These are phyloP conservation scores for Sebastiscus albofasciatus DNA, from an alignment of 2,797 vertebrate species.

Conservation along the genomic window DNA sequence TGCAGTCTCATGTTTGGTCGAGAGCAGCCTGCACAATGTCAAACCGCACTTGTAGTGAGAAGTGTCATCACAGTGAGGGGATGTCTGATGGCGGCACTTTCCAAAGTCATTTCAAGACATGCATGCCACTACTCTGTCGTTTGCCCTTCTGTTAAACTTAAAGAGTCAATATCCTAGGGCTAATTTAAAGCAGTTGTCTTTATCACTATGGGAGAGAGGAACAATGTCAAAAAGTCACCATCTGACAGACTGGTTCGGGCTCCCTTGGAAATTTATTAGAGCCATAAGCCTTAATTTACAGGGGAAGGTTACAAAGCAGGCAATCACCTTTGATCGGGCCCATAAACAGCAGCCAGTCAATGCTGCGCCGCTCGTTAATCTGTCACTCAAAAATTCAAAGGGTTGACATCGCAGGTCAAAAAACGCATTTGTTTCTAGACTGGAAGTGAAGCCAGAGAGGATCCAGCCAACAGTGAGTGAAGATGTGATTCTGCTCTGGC, in stretches of 20 bases:
- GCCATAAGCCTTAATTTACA: conserved; percentile 74
- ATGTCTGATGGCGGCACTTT: conserved; percentile 63
- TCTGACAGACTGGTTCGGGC: conserved; percentile 52
- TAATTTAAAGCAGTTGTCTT: conserved; percentile 71
- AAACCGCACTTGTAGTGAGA: conserved; percentile 60
- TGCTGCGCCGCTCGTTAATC: conserved; percentile 57
- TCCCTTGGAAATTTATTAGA: conserved; percentile 71
- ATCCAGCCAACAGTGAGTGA: conserved; percentile 13
- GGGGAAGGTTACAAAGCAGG: conserved; percentile 73
- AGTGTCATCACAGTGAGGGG: conserved; percentile 61
- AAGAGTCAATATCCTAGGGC: conserved; percentile 72
- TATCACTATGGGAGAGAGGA: conserved; percentile 61
- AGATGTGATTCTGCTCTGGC: conserved; percentile 34
- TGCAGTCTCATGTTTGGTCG: conserved; percentile 40
- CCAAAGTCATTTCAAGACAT: conserved; percentile 69
- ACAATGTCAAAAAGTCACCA: conserved; percentile 73
- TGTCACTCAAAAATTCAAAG: conserved; percentile 60
- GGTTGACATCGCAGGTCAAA: conserved; percentile 57
- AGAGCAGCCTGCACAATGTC: conserved; percentile 69
- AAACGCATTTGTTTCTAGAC: conserved; percentile 55
- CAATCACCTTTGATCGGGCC: conserved; percentile 73
- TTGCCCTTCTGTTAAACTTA: conserved; percentile 71
- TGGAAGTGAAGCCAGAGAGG: conserved; percentile 24
- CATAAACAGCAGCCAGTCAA: conserved; percentile 71
- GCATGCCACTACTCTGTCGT: conserved; percentile 48